Evolutionary conservation across 2,113 vertebrate genomes (phyloP).

Genomic region (Tinamus guttatus): DNA sequence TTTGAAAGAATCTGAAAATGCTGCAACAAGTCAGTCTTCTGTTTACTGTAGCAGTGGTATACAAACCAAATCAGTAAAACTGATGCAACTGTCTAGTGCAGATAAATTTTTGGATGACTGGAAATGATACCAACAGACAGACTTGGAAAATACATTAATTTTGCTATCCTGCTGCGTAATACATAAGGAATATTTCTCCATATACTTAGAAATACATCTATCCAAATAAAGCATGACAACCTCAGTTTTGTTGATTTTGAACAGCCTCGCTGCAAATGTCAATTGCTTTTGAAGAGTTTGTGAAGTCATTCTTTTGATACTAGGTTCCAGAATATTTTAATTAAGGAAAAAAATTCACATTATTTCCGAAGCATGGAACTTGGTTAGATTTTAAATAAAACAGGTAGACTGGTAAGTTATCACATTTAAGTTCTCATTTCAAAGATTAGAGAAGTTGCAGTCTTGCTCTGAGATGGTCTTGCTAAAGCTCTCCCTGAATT

Average conservation of each 20-base stretch:
- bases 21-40: neutral
- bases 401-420: neutral
- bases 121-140: neutral
- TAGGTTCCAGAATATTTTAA: neutral
- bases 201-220: neutral
- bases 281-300: neutral
- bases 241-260: neutral
- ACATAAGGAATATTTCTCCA: neutral
- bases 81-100: neutral
- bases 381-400: neutral
- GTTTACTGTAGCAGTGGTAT: neutral
- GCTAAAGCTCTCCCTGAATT: neutral
- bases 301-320: neutral
- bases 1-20: neutral
- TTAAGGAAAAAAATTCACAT: neutral
- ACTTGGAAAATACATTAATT: neutral
- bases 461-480: neutral
- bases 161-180: neutral
- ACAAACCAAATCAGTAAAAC: neutral
- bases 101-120: neutral
- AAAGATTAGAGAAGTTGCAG: neutral
- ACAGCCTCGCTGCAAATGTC: neutral
- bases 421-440: neutral
- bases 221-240: neutral
- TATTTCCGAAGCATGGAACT: neutral